phyloP scores from a whole-genome alignment of 1,140 invertebrate genomes.

The Pentalonia nigronervosa region DNA sequence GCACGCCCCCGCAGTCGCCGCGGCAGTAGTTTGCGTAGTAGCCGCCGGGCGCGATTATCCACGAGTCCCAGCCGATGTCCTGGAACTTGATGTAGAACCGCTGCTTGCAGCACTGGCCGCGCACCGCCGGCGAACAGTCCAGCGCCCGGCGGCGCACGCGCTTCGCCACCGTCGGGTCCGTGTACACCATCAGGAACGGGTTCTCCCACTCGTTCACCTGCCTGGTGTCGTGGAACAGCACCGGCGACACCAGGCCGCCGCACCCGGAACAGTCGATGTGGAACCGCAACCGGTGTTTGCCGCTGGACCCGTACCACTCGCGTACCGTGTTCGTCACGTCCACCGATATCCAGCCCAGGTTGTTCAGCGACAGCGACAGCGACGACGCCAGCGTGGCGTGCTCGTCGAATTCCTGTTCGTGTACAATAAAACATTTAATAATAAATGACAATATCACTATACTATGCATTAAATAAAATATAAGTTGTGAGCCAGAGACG shows the following conservation, averaged over 20 bases:
- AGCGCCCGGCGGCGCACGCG: constrained; percentile 80
- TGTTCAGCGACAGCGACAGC: constrained; percentile 72
- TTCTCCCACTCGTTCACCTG: constrained; percentile 69
- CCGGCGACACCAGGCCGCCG: constrained; percentile 72
- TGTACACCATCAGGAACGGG: constrained; percentile 85
- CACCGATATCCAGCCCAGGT: constrained; percentile 85
- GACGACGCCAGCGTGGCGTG: constrained; percentile 75
- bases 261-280: constrained; percentile 87
- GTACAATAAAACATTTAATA: neutral
- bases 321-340: constrained; percentile 81
- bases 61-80: constrained; percentile 91
- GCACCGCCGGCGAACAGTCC: constrained; percentile 78
- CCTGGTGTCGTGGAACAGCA: constrained; percentile 61
- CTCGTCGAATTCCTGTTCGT: constrained; percentile 67
- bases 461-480: too few species aligned
- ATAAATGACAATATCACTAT: neutral
- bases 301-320: constrained; percentile 71
- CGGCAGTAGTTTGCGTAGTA: constrained; percentile 95
- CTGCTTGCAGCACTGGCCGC: constrained; percentile 88
- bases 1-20: constrained; percentile 80
- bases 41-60: constrained; percentile 86
- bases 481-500: too few species aligned
- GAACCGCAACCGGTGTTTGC: constrained; percentile 73
- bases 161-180: constrained; percentile 69
- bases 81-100: constrained; percentile 90